Evolutionary conservation across 2,113 vertebrate species (phyloP).

Genomic region (Trichomycterus rosablanca): DNA sequence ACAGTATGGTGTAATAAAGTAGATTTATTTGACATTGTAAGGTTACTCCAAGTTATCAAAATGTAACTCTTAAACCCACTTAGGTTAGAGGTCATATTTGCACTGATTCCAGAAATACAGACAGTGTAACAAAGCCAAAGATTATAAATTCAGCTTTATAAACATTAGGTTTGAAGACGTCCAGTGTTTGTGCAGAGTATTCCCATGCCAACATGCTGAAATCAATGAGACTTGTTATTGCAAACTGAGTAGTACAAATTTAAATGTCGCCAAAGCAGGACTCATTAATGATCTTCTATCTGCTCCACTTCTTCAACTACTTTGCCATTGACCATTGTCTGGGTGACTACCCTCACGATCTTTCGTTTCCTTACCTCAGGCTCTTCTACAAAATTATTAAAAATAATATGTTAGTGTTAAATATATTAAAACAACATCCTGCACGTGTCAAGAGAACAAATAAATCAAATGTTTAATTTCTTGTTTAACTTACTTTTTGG

Average conservation of each 20-base stretch:
- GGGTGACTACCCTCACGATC: slow-evolving; percentile 75
- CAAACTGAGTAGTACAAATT: too few relatives aligned
- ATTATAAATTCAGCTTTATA: background rate
- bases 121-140: background rate
- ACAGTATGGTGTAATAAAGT: too few relatives aligned
- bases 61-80: too few relatives aligned
- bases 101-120: background rate
- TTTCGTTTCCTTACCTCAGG: slow-evolving; percentile 71
- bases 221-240: too few relatives aligned
- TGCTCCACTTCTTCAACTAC: slow-evolving; percentile 73
- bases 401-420: background rate
- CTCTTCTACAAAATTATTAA: slow-evolving; percentile 62
- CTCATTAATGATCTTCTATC: slow-evolving; percentile 69
- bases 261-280: background rate
- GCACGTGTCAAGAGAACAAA: background rate
- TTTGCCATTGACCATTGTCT: slow-evolving; percentile 74
- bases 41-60: too few relatives aligned
- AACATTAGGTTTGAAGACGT: too few relatives aligned
- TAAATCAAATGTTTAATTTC: background rate
- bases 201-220: too few relatives aligned
- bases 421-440: too few relatives aligned
- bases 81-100: background rate
- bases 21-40: too few relatives aligned
- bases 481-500: slow-evolving; percentile 67
- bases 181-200: too few relatives aligned